Base-by-base conservation (phyloP, 2,797 vertebrate genomes). In the Crocodylus rhombifer region DNA sequence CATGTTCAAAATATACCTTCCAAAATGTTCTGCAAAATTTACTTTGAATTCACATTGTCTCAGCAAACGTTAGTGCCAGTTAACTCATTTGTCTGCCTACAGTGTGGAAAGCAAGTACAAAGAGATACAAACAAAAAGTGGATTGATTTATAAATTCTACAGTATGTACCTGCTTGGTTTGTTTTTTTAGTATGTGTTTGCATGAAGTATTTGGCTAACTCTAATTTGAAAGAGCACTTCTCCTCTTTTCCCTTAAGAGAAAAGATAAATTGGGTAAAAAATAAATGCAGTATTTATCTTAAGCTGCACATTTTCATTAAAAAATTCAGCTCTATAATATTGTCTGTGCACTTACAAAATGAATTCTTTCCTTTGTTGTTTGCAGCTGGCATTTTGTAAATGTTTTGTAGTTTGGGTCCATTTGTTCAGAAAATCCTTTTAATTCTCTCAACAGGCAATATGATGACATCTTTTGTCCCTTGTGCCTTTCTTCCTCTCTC, bases 71-170 rank as follows among this genome's bases (percentile, higher is more conserved):
- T 85, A 51, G 74, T 91, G 79, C 36, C 55, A 84, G 82, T 92
- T 87, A 92, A 77, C 10, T 87, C 67, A 74, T 79, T 51, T 51
- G 42, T 51, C 42, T 11, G 10, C 42, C 42, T 51, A 51, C 42
- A 18, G 20, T 92, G 87, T 17, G 64, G 26, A 92, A 92, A 87
- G 28, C 55, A 89, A 91, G 77, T n/a, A 65, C 25, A 94, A 60
- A 75, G 11, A 11, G 83, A 16, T 26, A 2, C n/a, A 92, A 96
- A 67, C n/a, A 85, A 93, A 91, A 5, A 6, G 51, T 73, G 91
- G 87, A 93, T 51, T 87, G 67, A 80, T 42, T 89, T 74, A 55
- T 18, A 89, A 94, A 90, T 78, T 23, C 33, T 69, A 33, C 9
- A 65, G 26, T 23, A 51, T 51, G 51, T 36, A 33, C 12, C 60